These are phyloP conservation scores for Vespertilio murinus DNA, from an alignment of 2,797 vertebrate species.

Conservation along the genomic window DNA sequence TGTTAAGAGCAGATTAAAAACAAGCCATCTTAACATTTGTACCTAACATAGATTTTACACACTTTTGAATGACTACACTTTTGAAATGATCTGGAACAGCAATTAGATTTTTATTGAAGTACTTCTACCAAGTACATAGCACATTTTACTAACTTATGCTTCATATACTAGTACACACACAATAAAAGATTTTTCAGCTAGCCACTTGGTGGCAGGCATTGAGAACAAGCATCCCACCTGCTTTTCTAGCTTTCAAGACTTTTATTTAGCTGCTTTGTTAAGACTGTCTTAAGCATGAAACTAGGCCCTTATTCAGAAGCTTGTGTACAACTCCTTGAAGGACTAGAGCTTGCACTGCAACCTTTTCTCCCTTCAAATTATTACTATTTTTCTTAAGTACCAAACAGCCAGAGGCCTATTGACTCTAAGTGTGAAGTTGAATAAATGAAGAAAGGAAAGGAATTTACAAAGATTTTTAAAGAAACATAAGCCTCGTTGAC, in stretches of 20 bases:
- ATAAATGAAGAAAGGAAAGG: not conserved
- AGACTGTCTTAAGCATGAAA: not conserved
- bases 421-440: not conserved
- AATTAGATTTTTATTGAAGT: slow-evolving; percentile 41
- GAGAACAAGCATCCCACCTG: not conserved
- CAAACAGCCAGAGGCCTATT: not conserved
- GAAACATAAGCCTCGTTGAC: not conserved
- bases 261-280: not conserved
- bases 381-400: not conserved
- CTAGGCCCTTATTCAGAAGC: not conserved
- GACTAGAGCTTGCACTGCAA: not conserved
- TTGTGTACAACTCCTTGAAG: not conserved
- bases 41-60: not conserved
- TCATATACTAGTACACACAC: not conserved
- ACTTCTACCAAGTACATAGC: not conserved
- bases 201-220: slow-evolving; percentile 38
- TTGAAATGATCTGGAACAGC: slow-evolving; percentile 33
- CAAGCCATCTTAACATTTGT: not conserved
- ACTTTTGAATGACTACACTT: slow-evolving; percentile 17
- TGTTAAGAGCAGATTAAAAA: not conserved
- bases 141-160: not conserved
- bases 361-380: not conserved
- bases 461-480: slow-evolving; percentile 42
- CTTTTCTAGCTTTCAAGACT: slow-evolving; percentile 29
- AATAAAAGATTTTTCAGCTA: not conserved